Evolutionary conservation across 2,113 vertebrate species (phyloP), one percentile per base, ranked within the genome.

Genomic region (Egretta garzetta): DNA sequence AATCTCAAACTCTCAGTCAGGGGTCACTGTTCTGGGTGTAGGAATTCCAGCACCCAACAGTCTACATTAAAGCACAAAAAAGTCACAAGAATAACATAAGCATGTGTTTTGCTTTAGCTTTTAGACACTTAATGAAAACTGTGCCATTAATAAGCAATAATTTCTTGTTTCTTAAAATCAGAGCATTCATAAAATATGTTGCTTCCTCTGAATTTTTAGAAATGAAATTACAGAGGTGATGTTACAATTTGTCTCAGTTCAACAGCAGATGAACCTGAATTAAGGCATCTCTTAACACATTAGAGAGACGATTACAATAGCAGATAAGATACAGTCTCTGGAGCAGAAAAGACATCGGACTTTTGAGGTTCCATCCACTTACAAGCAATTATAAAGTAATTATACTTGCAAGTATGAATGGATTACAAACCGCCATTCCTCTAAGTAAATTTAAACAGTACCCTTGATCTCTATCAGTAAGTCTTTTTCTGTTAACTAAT

Each of bases 401-500:
- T 97, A 98, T 75, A 92, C 70, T 94, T 96, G 72, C 83, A 95
- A 96, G 60, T 92, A 97, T 94, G 97, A 98, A 96, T 94, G 90
- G 85, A 97, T 98, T 98, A 98, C 89, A 96, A 98, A 96, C 92
- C 95, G 95, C 90, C 59, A 90, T 90, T 96, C 95, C 86, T 96
- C 72, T 97, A 97, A 97, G 94, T 92, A 97, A 96, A 98, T 97
- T 97, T 97, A 97, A 98, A 94, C 94, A 85, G 91, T 93, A 93
- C 93, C 93, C 97, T 98, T 98, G 97, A 98, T 98, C 97, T 98
- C 79, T 97, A 97, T 98, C 97, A 97, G 94, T 93, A 96, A 97
- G 92, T 82, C 82, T 96, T 97, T 95, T 90, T 59, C 76, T 75
- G 75, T 92, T 98, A 98, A 98, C 97, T 95, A 98, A 95, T 97